These are phyloP conservation scores for Melanophora roralis DNA, from an alignment of 2,888 invertebrate genomes.

Conservation along the genomic window DNA sequence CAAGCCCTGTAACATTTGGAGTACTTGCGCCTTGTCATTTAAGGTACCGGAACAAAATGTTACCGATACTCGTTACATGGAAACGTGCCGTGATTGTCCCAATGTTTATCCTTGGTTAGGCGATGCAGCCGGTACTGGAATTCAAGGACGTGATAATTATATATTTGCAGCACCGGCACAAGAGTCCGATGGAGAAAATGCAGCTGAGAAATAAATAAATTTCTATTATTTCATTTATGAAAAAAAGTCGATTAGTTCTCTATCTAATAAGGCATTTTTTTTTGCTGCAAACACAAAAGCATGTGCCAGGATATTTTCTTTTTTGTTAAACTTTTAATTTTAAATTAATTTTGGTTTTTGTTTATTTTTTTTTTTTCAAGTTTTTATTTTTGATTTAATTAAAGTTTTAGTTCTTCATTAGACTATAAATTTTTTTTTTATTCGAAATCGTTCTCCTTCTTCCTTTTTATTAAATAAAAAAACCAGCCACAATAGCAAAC, in stretches of 20 bases:
- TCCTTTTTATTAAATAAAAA: conserved; percentile 23
- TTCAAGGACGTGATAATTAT: conserved; percentile 88
- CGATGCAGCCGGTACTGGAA: conserved; percentile 89
- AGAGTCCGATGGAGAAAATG: conserved; percentile 45
- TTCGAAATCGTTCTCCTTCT: no score
- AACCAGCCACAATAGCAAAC: not conserved
- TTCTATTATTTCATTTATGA: no score
- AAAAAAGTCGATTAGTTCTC: not conserved
- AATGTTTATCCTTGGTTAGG: conserved; percentile 92
- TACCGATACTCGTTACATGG: conserved; percentile 90
- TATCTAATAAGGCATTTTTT: conserved; percentile 26
- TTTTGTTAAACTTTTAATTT: conserved; percentile 18
- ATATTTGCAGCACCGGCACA: conserved; percentile 67
- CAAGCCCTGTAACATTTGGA: conserved; percentile 87
- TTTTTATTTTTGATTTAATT: conserved; percentile 13
- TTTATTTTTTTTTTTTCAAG: conserved; percentile 11
- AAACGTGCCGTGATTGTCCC: conserved; percentile 91
- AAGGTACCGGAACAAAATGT: conserved; percentile 86
- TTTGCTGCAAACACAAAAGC: conserved; percentile 33
- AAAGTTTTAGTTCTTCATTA: not conserved
- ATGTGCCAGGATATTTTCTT: conserved; percentile 52
- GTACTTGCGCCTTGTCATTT: conserved; percentile 90
- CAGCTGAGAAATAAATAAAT: conserved; percentile 37
- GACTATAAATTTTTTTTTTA: no score
- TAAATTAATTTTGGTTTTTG: conserved; percentile 4